These are phyloP conservation scores for Hirtodrosophila confusa DNA, from an alignment of 2,888 invertebrate species.

Conservation along the genomic window DNA sequence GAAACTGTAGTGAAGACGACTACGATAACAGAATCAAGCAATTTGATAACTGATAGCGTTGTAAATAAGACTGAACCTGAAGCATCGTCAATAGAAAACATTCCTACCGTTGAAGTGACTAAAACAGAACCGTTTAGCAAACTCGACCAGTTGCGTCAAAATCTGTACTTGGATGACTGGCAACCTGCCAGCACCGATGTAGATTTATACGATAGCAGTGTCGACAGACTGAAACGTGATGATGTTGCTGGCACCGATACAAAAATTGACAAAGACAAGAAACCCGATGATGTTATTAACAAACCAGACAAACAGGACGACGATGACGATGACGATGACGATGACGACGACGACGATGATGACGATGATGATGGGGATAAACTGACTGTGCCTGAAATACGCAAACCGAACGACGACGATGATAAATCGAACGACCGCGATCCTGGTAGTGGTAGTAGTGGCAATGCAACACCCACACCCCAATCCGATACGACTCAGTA, in stretches of 20 bases:
- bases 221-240: slow-evolving; percentile 54
- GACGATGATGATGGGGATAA: slow-evolving; percentile 83
- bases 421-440: slow-evolving; percentile 87
- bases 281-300: slow-evolving; percentile 52
- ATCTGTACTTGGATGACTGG: slow-evolving; percentile 78
- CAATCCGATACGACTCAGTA: slow-evolving; percentile 60
- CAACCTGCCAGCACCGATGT: slow-evolving; percentile 45
- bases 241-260: slow-evolving; percentile 45
- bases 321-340: slow-evolving; percentile 83
- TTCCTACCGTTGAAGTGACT: slow-evolving; percentile 59
- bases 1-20: slow-evolving; percentile 70
- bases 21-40: slow-evolving; percentile 60
- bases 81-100: slow-evolving; percentile 66
- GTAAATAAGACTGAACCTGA: slow-evolving; percentile 75
- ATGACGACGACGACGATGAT: slow-evolving; percentile 86
- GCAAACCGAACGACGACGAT: slow-evolving; percentile 80
- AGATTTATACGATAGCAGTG: slow-evolving; percentile 44
- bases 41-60: slow-evolving; percentile 57
- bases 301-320: slow-evolving; percentile 85
- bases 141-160: slow-evolving; percentile 57
- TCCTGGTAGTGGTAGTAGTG: slow-evolving; percentile 87
- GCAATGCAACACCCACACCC: slow-evolving; percentile 78
- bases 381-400: slow-evolving; percentile 79
- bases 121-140: slow-evolving; percentile 32
- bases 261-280: slow-evolving; percentile 62